Conservation (phyloP, 2,888 invertebrate species). For the Microplitis deprimator region DNA sequence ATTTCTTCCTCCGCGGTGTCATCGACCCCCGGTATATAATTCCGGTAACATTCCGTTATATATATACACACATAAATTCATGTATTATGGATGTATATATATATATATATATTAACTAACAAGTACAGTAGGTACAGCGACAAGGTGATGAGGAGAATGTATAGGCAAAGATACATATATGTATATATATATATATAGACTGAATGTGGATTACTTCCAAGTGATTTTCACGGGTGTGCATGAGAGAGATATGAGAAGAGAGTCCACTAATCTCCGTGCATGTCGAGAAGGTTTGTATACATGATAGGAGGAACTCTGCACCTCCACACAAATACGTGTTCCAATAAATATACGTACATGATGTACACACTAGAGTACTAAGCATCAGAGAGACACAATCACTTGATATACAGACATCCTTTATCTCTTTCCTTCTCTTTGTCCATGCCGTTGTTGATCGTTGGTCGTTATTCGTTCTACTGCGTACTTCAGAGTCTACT, state of each 20-base stretch:
- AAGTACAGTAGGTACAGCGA: no score
- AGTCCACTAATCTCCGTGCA: constrained; percentile 6
- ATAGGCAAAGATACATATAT: no score
- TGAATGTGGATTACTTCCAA: not conserved
- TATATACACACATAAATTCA: no score
- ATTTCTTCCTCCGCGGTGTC: constrained; percentile 5
- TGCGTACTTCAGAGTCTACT: not conserved
- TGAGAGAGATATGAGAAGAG: not conserved
- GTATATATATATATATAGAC: no score
- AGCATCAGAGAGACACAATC: no score
- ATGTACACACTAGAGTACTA: no score
- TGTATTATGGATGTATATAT: no score
- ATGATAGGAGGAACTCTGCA: constrained; percentile 2
- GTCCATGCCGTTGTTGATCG: not conserved
- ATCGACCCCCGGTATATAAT: constrained; percentile 4
- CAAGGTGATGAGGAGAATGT: no score
- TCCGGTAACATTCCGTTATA: not conserved
- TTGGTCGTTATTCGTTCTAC: not conserved
- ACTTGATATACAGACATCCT: no score
- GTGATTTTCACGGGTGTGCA: constrained; percentile 9
- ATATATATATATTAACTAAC: no score
- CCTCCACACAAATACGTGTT: not conserved
- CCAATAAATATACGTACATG: not conserved
- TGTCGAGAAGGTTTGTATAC: constrained; percentile 19
- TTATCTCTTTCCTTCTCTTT: not conserved